A percentile compares a stretch with the other conserved stretches of the same genome.
Conservation (phyloP, 2,113 vertebrate species). For the Calyptomena viridis region DNA sequence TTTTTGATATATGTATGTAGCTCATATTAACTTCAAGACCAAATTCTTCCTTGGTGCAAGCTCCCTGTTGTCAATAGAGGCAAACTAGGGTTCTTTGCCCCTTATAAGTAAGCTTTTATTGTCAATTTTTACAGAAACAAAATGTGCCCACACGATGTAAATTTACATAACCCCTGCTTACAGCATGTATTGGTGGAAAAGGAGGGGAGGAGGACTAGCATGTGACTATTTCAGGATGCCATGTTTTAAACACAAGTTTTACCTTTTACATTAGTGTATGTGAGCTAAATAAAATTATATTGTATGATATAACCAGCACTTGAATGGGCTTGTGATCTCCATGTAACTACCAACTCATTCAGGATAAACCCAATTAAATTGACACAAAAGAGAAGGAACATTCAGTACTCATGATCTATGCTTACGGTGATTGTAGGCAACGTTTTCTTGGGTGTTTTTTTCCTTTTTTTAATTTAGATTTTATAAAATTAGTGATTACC, state of each 20-base stretch:
- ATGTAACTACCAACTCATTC: not conserved
- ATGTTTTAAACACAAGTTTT: not conserved
- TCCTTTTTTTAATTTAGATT: not conserved
- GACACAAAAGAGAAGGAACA: not conserved
- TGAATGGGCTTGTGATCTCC: not conserved
- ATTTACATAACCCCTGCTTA: not conserved
- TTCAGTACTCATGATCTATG: not conserved
- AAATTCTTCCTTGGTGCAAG: not conserved
- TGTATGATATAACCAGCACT: not conserved
- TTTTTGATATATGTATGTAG: not conserved
- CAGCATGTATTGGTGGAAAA: not conserved
- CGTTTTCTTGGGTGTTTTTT: not conserved
- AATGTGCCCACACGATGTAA: not conserved
- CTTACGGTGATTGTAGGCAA: not conserved
- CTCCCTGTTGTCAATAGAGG: not conserved
- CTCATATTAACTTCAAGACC: slow-evolving; percentile 9
- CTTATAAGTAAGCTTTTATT: not conserved
- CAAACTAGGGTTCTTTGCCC: not conserved
- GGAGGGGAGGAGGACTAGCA: rapidly evolving
- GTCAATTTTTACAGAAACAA: not conserved
- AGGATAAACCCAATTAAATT: not conserved
- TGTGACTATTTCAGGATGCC: not conserved
- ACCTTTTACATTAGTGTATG: not conserved
- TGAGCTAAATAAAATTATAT: not conserved
- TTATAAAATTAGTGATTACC: not conserved